These are phyloP conservation scores for Trichogramma evanescens DNA, from an alignment of 2,888 invertebrate genomes.

Conservation along the genomic window DNA sequence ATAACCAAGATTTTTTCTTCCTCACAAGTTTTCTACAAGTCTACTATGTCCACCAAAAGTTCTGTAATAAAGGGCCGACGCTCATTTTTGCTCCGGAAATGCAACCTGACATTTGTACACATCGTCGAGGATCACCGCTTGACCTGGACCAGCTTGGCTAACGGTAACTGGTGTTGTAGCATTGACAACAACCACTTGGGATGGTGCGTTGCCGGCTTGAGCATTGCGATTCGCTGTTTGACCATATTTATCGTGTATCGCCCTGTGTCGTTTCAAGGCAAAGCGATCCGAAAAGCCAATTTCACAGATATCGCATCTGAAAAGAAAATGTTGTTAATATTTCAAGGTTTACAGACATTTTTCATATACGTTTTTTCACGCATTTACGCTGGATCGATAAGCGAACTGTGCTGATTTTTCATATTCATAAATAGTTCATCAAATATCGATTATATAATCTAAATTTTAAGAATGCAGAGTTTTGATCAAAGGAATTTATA, in stretches of 20 bases:
- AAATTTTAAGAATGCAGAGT: neutral
- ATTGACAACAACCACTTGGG: conserved; percentile 45
- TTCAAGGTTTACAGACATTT: conserved; percentile 3
- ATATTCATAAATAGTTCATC: conserved; percentile 8
- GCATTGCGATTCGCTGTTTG: conserved; percentile 50
- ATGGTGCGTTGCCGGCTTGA: conserved; percentile 36
- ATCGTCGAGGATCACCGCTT: conserved; percentile 45
- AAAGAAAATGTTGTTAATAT: conserved; percentile 12
- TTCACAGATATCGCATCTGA: conserved; percentile 76
- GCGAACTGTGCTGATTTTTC: too few relatives aligned
- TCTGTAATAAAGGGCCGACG: conserved; percentile 15
- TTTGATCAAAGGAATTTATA: conserved; percentile 3
- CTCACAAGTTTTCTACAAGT: too few relatives aligned
- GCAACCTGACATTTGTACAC: conserved; percentile 47
- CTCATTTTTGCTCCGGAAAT: conserved; percentile 47
- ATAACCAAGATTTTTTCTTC: too few relatives aligned
- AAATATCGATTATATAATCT: conserved; percentile 7
- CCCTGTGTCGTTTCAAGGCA: conserved; percentile 76
- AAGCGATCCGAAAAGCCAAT: conserved; percentile 83
- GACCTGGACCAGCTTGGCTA: conserved; percentile 42
- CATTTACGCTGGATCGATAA: too few relatives aligned
- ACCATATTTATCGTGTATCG: conserved; percentile 84
- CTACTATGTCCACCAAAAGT: too few relatives aligned
- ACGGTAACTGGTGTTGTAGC: conserved; percentile 44
- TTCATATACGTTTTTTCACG: neutral